These are phyloP conservation scores for Gonocerus acuteangulatus DNA, from an alignment of 2,888 invertebrate genomes.

Conservation along the genomic window DNA sequence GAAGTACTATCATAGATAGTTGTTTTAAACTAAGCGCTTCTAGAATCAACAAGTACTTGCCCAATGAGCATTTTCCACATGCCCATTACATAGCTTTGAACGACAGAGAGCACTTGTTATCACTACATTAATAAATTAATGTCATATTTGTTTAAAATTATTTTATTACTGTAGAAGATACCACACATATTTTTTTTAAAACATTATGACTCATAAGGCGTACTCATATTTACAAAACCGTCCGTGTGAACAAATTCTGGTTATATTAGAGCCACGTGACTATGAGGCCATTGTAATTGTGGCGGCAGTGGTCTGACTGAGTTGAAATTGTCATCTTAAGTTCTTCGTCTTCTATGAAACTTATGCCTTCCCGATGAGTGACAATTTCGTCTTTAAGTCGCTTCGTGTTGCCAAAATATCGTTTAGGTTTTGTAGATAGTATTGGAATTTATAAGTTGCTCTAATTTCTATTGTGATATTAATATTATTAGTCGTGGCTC, in stretches of 20 bases:
- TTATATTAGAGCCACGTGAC: constrained; percentile 14
- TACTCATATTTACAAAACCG: too few relatives aligned
- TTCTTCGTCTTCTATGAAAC: constrained; percentile 18
- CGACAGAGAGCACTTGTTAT: too few relatives aligned
- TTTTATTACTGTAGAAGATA: too few relatives aligned
- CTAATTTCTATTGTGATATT: constrained; percentile 17
- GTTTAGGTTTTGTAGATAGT: constrained; percentile 11
- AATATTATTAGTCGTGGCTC: constrained; percentile 16
- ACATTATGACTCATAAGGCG: too few relatives aligned
- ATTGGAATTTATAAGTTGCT: constrained; percentile 5
- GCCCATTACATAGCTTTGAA: constrained; percentile 19
- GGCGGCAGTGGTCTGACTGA: constrained; percentile 28
- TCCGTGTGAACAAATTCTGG: too few relatives aligned
- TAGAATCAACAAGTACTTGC: neutral
- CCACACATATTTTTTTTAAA: too few relatives aligned
- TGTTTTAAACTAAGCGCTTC: too few relatives aligned
- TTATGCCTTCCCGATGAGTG: constrained; percentile 22
- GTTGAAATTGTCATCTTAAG: constrained; percentile 36
- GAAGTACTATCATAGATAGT: too few relatives aligned
- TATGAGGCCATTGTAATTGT: constrained; percentile 20
- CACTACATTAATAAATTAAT: too few relatives aligned
- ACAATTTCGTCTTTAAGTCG: constrained; percentile 11
- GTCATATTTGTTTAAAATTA: too few relatives aligned
- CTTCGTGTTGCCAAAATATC: neutral
- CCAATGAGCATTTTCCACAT: constrained; percentile 37